Evolutionary conservation across 2,888 invertebrate species (phyloP).

Genomic region (Cantharis rufa): DNA sequence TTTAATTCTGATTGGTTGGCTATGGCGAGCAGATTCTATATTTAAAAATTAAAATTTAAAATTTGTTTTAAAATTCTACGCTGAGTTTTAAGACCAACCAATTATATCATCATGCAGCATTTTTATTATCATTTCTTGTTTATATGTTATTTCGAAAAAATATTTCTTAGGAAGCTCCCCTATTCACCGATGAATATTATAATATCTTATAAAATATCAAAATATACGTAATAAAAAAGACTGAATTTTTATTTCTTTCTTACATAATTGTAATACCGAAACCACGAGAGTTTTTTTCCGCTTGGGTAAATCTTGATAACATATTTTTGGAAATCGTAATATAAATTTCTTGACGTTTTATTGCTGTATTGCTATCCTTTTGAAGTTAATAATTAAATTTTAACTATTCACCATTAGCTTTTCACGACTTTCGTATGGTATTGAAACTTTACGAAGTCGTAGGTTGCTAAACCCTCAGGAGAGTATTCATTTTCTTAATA

Average conservation of each 20-base stretch:
- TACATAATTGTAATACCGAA: background rate
- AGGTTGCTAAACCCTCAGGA: background rate
- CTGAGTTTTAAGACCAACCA: no score
- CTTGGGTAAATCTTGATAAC: background rate
- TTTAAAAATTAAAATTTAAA: no score
- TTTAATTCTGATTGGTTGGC: no score
- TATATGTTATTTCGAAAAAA: no score
- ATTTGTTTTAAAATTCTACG: no score
- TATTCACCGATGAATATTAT: background rate
- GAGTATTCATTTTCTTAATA: background rate
- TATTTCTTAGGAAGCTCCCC: no score
- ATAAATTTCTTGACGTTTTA: background rate
- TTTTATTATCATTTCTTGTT: no score
- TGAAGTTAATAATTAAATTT: background rate
- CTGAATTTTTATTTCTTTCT: background rate
- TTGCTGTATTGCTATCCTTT: background rate
- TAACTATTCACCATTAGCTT: background rate
- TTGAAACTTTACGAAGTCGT: no score
- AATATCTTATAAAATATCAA: background rate
- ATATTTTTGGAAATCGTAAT: background rate
- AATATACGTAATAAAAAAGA: background rate
- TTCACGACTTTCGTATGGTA: background rate
- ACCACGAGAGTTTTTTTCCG: background rate
- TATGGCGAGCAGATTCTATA: no score
- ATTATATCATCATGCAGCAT: no score